Percentiles rank a stretch among this genome's conserved stretches.
phyloP scores from a whole-genome alignment of 2,113 vertebrate species.

The Myiozetetes cayanensis region DNA sequence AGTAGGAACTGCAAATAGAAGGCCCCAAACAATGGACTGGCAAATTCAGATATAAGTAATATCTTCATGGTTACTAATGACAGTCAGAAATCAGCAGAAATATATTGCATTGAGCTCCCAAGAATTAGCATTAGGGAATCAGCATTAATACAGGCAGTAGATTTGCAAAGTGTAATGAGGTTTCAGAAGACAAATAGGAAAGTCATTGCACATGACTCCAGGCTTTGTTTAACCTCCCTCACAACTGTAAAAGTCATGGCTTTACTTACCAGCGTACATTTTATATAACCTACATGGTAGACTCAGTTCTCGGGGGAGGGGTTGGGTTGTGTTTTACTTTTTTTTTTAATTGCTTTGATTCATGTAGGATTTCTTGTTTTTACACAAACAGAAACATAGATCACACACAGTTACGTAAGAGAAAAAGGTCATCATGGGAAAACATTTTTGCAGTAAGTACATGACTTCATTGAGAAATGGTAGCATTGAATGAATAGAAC shows the following conservation, averaged over 20 bases:
- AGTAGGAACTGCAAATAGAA: neutral
- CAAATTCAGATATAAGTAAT: neutral
- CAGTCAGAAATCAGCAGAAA: neutral
- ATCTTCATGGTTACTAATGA: neutral
- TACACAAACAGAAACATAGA: neutral
- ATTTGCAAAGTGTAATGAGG: slow-evolving; percentile 21
- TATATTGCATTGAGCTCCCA: neutral
- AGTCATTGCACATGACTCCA: slow-evolving; percentile 28
- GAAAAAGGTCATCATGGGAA: neutral
- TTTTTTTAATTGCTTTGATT: neutral
- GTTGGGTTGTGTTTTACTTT: neutral
- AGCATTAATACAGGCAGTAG: slow-evolving; percentile 31
- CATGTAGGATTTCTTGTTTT: neutral
- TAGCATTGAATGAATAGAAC: neutral
- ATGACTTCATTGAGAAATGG: neutral
- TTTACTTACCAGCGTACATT: neutral
- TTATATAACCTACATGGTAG: neutral
- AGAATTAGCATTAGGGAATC: neutral
- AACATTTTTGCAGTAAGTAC: neutral
- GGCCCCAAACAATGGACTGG: neutral
- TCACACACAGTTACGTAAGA: neutral
- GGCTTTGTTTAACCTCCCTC: slow-evolving; percentile 46
- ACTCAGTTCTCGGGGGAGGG: neutral
- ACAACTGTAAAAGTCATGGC: neutral
- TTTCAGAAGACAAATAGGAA: slow-evolving; percentile 52